A percentile compares a stretch with the other conserved stretches of the same genome.
Conservation (phyloP, 37 sponge, comb jelly and placozoan species). For the Petrosia ficiformis region DNA sequence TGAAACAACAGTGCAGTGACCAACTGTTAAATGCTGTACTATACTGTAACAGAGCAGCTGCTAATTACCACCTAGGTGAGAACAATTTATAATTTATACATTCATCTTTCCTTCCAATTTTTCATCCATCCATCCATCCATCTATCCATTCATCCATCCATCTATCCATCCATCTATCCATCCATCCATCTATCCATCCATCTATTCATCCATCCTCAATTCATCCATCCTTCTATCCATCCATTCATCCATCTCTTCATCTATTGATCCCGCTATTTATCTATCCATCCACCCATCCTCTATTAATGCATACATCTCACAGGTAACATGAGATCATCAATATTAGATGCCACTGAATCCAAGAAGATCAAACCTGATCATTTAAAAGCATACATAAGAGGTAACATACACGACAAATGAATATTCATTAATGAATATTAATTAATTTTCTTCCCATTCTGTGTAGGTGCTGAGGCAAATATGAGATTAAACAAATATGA, state of each 20-base stretch:
- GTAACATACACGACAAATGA: too few relatives aligned
- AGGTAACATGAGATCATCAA: conserved; percentile 83
- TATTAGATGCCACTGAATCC: conserved; percentile 65
- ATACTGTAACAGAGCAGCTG: conserved; percentile 83
- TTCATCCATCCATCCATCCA: too few relatives aligned
- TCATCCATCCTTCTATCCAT: too few relatives aligned
- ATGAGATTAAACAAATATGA: conserved; percentile 40
- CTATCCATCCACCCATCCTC: too few relatives aligned
- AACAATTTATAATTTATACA: background rate
- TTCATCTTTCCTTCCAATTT: too few relatives aligned
- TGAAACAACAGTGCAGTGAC: conserved; percentile 33
- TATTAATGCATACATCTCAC: background rate
- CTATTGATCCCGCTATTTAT: background rate
- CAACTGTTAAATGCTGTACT: conserved; percentile 59
- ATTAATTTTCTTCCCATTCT: background rate
- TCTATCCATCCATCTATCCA: too few relatives aligned
- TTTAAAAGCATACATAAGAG: conserved; percentile 73
- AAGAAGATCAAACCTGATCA: conserved; percentile 59
- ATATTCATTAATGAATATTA: background rate
- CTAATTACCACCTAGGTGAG: conserved; percentile 73
- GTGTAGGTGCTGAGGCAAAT: conserved; percentile 48
- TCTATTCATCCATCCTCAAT: too few relatives aligned
- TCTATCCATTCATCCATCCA: too few relatives aligned
- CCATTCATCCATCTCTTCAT: too few relatives aligned
- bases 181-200: too few relatives aligned